phyloP scores from a whole-genome alignment of 2,888 invertebrate genomes.

The Cheilosia impressa region DNA sequence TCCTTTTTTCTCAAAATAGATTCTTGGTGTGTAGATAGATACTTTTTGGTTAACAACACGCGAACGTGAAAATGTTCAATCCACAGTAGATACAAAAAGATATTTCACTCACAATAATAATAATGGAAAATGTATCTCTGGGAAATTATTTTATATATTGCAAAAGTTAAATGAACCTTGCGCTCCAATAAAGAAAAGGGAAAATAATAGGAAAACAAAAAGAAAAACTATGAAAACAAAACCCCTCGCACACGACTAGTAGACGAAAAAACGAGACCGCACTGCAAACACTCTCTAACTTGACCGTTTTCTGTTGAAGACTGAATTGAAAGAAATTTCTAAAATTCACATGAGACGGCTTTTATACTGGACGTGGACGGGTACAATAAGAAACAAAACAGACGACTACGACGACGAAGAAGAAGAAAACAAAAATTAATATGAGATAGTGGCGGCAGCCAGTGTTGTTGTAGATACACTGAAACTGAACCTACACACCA shows the following conservation, averaged over 20 bases:
- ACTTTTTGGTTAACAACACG: constrained; percentile 42
- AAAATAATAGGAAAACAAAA: constrained; percentile 8
- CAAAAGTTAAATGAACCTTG: constrained; percentile 9
- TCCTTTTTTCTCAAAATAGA: constrained; percentile 46
- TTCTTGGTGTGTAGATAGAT: constrained; percentile 18
- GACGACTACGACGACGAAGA: constrained; percentile 23
- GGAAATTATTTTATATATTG: constrained; percentile 17
- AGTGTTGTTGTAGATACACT: constrained; percentile 54
- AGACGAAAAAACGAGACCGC: constrained; percentile 50
- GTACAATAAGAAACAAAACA: constrained; percentile 34
- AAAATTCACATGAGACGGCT: constrained; percentile 79
- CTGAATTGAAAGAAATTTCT: constrained; percentile 82
- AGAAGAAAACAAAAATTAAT: constrained; percentile 35
- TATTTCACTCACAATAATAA: neutral
- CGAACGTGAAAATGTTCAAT: constrained; percentile 2
- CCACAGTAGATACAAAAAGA: neutral
- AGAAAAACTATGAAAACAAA: constrained; percentile 12
- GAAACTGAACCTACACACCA: constrained; percentile 57
- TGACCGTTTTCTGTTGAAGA: constrained; percentile 79
- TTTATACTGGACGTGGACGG: constrained; percentile 55
- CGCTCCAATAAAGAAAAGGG: constrained; percentile 3
- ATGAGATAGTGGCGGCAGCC: constrained; percentile 55
- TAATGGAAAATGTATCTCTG: neutral
- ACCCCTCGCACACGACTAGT: constrained; percentile 31
- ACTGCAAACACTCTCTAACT: constrained; percentile 58